Base-by-base conservation (phyloP, 2,797 vertebrate genomes). In the Ptychobarbus kaznakovi region DNA sequence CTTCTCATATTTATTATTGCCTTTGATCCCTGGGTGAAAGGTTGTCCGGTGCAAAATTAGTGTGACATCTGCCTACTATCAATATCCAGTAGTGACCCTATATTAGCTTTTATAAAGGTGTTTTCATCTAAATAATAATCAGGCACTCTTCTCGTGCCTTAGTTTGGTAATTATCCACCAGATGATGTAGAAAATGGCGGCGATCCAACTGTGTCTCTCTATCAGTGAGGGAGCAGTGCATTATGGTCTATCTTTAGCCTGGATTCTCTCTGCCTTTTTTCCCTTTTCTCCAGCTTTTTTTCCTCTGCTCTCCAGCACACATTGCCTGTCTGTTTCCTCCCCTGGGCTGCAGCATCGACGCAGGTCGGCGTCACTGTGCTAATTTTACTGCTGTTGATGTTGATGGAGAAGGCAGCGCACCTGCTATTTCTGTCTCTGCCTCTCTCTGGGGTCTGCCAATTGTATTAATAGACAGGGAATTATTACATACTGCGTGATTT, bases 331-430 rank as follows among this genome's bases (percentile, higher is more conserved):
- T 94, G 90, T 90, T 93, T 94, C 92, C 92, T 94, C 97, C 97
- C 97, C 95, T 96, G 96, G 96, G 97, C 95, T 94, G 96, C 93
- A 92, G 93, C 88, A 95, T 92, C 95, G 96, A 98, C 96, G 97
- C 95, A 97, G 95, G 94, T 94, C 94, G 95, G 93, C 97, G 97
- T 99, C 97, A 99, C 93, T 88, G 92, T 95, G 97, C 97, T 98
- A 99, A 97, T 97, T 98, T 98, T 98, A 97, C 96, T 96, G 92
- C 85, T 88, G 94, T 96, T 96, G 97, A 96, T 98, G 96, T 96
- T 96, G 96, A 96, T 97, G 97, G 96, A 95, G 96, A 96, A 96
- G 96, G 94, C 95, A 96, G 96, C 95, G 95, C 95, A 97, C 95
- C 93, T 97, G 96, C 97, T 98, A 98, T 98, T 98, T 96, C 94